Evolutionary conservation across 2,113 vertebrate species (phyloP), one percentile per base, ranked within the genome.

Genomic region (Labeo rohita): DNA sequence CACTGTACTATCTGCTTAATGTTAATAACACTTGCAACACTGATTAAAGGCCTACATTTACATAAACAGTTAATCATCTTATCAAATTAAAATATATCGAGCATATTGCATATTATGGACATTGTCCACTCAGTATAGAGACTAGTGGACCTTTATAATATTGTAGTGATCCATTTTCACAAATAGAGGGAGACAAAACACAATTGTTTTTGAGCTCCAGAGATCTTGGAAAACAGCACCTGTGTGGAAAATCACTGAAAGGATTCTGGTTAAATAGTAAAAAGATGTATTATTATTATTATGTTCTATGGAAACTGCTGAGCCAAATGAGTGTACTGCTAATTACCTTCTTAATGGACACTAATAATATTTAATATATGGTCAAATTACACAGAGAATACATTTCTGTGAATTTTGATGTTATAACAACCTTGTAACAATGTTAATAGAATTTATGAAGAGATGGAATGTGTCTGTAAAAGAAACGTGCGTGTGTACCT

Each of bases 101-200:
- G 8, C 16, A 18, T 43, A 36, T 3, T 21, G 36, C 68, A 21
- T 16, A 43, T 43, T 72, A 39, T 68, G 34, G 15, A 43, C 36
- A 39, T 8, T 18, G 13, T 21, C 2, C 8, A 43, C 39, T 16
- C 36, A 16, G 3, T 21, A 10, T 65, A 28, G 0, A 70, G 15
- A 39, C 66, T 2, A 70, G 8, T 18, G 36, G 36, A 21, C 4
- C 39, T 72, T 6, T 9, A 16, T 4, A 10, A 43, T 18, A 39
- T 0, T 70, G 70, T 47, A 73, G 43, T n/a, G 10, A 23, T 43
- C 28, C 12, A 45, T 54, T 72, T 34, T 68, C 65, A 72, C 65
- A 2, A 54, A 36, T 52, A 83, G 80, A 83, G 80, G 65, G 80
- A 52, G 80, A 83, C 80, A 72, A 63, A 83, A 11, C 39, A 68